Base-by-base conservation (phyloP, 2,113 vertebrate species). In the Leuciscus idus region DNA sequence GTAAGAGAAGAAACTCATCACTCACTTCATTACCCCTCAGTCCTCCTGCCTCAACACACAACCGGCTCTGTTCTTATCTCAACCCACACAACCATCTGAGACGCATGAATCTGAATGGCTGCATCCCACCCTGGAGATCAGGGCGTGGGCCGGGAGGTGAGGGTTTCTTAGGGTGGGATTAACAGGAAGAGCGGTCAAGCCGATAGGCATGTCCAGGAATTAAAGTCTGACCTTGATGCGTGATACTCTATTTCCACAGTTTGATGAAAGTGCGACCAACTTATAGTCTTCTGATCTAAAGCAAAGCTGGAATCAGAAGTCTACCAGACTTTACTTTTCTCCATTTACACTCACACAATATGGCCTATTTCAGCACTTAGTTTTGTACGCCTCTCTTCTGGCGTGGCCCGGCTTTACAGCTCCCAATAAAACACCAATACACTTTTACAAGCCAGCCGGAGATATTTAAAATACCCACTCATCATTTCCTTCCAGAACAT, bases 21-120 rank as follows among this genome's bases (percentile, higher is more conserved):
- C 80, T 89, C 88, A 89, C 80, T 87, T 87, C 86, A 85, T 89
- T 83, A 87, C 88, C 86, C 80, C 62, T 85, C 86, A 81, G 33
- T 70, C 72, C 52, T 89, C 74, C 83, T 83, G 76, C 72, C 84
- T 46, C 79, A 59, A 33, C 74, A 75, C 61, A 87, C 50, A 84
- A 70, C 78, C 76, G 23, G 30, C 80, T 77, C 61, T 70, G 61
- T 85, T 84, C 86, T 87, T 87, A 87, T 89, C 88, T 85, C 88
- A 62, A 81, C 88, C 83, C 84, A 89, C 88, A 89, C 88, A 89
- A 84, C 83, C 48, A 64, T 68, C 73, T 36, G 76, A 55, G 62
- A 74, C 52, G 19, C 64, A 73, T 48, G 83, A 52, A 75, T 85
- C 84, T 85, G 62, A 70, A 79, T 85, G 61, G 21, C 74, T 64